Conservation (phyloP, 2,888 invertebrate genomes). For the Rotaria socialis region DNA sequence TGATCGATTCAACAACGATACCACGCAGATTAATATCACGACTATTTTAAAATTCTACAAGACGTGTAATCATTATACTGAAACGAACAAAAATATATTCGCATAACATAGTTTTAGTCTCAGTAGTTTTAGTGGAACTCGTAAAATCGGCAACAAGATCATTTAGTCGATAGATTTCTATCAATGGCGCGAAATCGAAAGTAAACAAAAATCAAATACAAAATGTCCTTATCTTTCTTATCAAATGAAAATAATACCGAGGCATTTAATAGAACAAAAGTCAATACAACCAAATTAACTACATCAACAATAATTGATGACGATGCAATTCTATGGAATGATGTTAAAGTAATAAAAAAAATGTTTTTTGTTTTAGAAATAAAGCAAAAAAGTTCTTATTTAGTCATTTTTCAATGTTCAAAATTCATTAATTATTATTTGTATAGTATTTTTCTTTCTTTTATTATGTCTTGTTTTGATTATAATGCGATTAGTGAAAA, state of each 20-base stretch:
- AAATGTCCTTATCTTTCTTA: background rate
- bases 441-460: background rate
- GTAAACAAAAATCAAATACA: too few species aligned
- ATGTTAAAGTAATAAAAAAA: background rate
- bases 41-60: too few species aligned
- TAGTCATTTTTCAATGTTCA: conserved; percentile 25
- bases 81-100: too few species aligned
- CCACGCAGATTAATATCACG: too few species aligned
- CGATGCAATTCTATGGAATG: background rate
- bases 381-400: background rate
- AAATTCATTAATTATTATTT: background rate
- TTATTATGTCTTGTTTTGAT: background rate
- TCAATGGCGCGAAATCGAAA: conserved; percentile 19
- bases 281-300: background rate
- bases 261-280: background rate
- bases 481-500: background rate
- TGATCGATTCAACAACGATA: too few species aligned
- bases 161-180: background rate
- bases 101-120: too few species aligned
- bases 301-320: background rate
- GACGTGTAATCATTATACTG: too few species aligned
- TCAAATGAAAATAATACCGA: conserved; percentile 6
- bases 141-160: too few species aligned
- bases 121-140: too few species aligned
- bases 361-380: background rate